Base-by-base conservation (phyloP, 1,140 invertebrate species). In the Pygmarrhopalites habei region DNA sequence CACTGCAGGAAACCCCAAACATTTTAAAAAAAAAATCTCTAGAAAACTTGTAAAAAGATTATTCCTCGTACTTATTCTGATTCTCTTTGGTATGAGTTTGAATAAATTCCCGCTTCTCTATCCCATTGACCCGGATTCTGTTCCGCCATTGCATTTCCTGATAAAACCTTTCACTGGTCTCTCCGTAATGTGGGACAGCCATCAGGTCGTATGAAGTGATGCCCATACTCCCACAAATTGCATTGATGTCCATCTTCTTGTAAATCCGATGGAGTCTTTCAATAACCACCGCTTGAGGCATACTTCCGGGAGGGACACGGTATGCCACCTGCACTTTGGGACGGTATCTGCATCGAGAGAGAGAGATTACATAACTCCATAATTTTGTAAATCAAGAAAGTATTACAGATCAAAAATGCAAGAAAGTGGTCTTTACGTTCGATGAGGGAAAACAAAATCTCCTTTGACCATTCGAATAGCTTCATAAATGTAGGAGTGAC, bases 141-240 rank as follows among this genome's bases (percentile, higher is more conserved):
- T 65, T 62, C 32, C 67, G 32, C 29, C 55, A 68, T 56, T 62
- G 65, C 59, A 63, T 60, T 55, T 68, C 67, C 39, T 68, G 51
- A 51, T 62, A 68, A 49, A 68, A 68, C 55, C 63, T 49, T 25
- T 61, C 62, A 60, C 56, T 65, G 4, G 29, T 51, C 35, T 68
- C 67, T 21, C 60, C 63, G 29, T 62, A 68, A 23, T 65, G 43
- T 1, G 63, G 60, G 10, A 55, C 58, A 32, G 63, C 58, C n/a
- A 65, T 49, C 21, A 68, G 49, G 44, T 68, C 67, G 17, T 35
- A 47, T n/a, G 30, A n/a, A 32, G 61, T 59, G 12, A 68, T 28
- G 2, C 63, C 63, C 3, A 65, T 12, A 23, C 26, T n/a, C 17
- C 41, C 21, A 5, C 60, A 29, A 10, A 68, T 52, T 17, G 44